These are phyloP conservation scores for Temnothorax nylanderi DNA, from an alignment of 1,140 invertebrate genomes.

Conservation along the genomic window DNA sequence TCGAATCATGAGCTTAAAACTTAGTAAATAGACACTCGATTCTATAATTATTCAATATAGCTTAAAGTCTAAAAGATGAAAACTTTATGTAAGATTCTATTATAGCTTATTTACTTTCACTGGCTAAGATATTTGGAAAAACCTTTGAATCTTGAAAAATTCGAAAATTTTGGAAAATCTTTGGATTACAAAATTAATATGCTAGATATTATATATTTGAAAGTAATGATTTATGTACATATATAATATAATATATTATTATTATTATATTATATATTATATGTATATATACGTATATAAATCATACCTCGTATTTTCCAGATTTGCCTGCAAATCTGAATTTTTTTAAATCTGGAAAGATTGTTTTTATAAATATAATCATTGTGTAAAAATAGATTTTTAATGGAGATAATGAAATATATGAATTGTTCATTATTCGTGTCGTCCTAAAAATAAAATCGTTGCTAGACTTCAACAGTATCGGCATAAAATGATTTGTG, in stretches of 20 bases:
- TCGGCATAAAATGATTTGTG: slow-evolving; percentile 21
- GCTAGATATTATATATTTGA: neutral
- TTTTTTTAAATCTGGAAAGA: neutral
- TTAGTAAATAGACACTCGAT: neutral
- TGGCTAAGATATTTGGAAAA: slow-evolving; percentile 2
- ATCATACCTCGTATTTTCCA: neutral
- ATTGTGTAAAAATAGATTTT: neutral
- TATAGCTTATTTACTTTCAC: neutral
- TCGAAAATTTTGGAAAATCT: too few relatives aligned
- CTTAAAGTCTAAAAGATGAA: neutral
- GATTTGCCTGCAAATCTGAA: neutral
- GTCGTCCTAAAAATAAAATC: slow-evolving; percentile 19
- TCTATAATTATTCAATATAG: neutral
- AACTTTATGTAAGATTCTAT: neutral
- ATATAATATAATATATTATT: neutral
- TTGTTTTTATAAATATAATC: neutral
- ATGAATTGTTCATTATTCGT: slow-evolving; percentile 13
- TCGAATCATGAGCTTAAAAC: neutral
- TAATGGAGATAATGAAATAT: slow-evolving; percentile 9
- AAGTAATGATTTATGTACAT: neutral
- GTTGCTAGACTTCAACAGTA: slow-evolving; percentile 1
- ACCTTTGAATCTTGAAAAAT: neutral
- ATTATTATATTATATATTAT: neutral
- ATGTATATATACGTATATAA: neutral
- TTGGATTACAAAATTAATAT: neutral